These are phyloP conservation scores for Pseudolycoriella hygida DNA, from an alignment of 2,888 invertebrate genomes.

Conservation along the genomic window DNA sequence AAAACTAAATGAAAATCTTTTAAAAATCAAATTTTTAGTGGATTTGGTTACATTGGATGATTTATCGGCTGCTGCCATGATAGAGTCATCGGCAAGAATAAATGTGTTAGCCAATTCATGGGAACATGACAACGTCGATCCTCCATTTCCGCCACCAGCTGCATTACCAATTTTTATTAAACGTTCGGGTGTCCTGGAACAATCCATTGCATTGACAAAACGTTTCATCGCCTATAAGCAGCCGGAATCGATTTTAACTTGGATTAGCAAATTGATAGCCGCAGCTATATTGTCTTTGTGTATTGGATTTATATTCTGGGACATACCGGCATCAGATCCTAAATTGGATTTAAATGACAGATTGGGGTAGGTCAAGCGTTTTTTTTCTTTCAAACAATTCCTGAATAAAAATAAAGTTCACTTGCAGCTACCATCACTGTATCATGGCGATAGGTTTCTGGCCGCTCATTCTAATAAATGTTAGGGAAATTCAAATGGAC, in stretches of 20 bases:
- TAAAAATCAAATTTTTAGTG: too few species aligned
- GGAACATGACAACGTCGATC: conserved; percentile 29
- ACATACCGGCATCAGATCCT: conserved; percentile 58
- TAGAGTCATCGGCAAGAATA: conserved; percentile 86
- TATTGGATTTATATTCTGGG: conserved; percentile 80
- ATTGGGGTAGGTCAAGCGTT: conserved; percentile 34
- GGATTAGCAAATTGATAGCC: conserved; percentile 59
- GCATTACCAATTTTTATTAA: conserved; percentile 47
- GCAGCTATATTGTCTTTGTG: conserved; percentile 68
- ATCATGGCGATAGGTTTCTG: conserved; percentile 61
- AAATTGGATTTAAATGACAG: conserved; percentile 58
- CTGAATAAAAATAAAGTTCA: not conserved
- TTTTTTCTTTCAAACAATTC: not conserved
- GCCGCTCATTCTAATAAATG: conserved; percentile 51
- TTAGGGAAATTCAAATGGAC: conserved; percentile 29
- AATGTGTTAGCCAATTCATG: conserved; percentile 68
- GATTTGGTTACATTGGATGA: conserved; percentile 88
- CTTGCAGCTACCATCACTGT: conserved; percentile 48
- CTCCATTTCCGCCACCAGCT: conserved; percentile 51
- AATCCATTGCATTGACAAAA: conserved; percentile 47
- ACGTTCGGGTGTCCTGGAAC: conserved; percentile 45
- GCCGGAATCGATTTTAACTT: conserved; percentile 63
- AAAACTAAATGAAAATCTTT: too few species aligned
- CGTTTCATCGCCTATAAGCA: conserved; percentile 54
- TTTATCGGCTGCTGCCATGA: conserved; percentile 81